A percentile compares a stretch with the other conserved stretches of the same genome.
Evolutionary conservation across 2,113 vertebrate genomes (phyloP).

Genomic region (Rallus limicola): DNA sequence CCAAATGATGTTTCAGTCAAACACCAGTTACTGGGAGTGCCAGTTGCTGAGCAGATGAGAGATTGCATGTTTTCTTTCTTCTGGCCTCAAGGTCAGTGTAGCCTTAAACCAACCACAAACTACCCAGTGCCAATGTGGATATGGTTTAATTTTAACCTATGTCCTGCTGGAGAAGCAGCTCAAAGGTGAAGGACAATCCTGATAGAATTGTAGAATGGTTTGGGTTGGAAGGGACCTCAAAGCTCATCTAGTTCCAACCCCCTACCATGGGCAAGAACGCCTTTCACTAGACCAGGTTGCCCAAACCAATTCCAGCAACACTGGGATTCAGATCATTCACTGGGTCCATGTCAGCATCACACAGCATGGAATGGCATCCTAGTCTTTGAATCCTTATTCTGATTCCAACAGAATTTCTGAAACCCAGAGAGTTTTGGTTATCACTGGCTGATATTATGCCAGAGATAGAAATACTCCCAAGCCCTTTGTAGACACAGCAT

Average conservation of each 20-base stretch:
- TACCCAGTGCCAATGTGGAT: background rate
- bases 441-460: background rate
- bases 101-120: background rate
- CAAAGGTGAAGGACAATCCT: background rate
- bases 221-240: background rate
- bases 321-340: background rate
- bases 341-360: background rate
- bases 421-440: background rate
- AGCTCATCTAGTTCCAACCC: too few relatives aligned
- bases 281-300: background rate
- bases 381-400: background rate
- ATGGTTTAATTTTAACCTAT: background rate
- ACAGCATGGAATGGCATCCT: background rate
- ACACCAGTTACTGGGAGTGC: background rate
- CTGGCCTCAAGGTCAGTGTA: background rate
- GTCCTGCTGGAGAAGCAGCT: background rate
- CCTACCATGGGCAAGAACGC: too few relatives aligned
- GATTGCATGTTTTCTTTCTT: background rate
- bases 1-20: background rate
- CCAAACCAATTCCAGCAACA: background rate
- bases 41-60: background rate
- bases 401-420: background rate
- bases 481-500: slow-evolving; percentile 29
- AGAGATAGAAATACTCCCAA: slow-evolving; percentile 14
- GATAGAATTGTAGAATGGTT: fast-evolving